Evolutionary conservation across 1,140 invertebrate species (phyloP).

Genomic region (Cotesia chilonis): DNA sequence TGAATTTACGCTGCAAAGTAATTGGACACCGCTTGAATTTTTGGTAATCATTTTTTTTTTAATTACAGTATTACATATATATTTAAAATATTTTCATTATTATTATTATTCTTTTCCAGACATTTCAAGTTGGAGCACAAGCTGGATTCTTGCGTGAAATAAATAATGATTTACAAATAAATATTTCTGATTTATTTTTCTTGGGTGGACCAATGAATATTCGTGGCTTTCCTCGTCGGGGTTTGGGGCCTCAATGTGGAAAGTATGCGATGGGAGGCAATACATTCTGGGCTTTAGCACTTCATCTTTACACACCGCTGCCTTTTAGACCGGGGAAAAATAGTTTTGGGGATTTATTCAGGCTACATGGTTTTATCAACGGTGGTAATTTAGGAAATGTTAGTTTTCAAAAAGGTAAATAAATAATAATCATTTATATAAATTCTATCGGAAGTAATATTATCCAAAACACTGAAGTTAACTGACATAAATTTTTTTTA

Average conservation of each 20-base stretch:
- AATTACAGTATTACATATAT: neutral
- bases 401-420: conserved; percentile 32
- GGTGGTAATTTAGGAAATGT: conserved; percentile 78
- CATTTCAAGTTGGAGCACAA: conserved; percentile 77
- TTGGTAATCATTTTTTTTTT: conserved; percentile 68
- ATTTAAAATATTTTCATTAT: conserved; percentile 10
- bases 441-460: conserved; percentile 29
- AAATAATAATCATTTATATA: conserved; percentile 47
- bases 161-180: conserved; percentile 71
- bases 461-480: neutral
- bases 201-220: conserved; percentile 86
- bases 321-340: conserved; percentile 81
- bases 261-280: conserved; percentile 75
- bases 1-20: conserved; percentile 81
- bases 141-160: conserved; percentile 75
- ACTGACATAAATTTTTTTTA: neutral
- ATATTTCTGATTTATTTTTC: conserved; percentile 83
- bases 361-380: conserved; percentile 86
- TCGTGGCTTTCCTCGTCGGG: conserved; percentile 83
- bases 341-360: conserved; percentile 81
- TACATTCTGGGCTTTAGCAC: conserved; percentile 80
- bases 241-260: conserved; percentile 82
- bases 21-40: conserved; percentile 72
- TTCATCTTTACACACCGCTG: conserved; percentile 85
- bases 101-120: conserved; percentile 64